Percentiles rank a stretch among this genome's conserved stretches.
Conservation (phyloP, 2,113 vertebrate genomes). For the Indicator indicator region DNA sequence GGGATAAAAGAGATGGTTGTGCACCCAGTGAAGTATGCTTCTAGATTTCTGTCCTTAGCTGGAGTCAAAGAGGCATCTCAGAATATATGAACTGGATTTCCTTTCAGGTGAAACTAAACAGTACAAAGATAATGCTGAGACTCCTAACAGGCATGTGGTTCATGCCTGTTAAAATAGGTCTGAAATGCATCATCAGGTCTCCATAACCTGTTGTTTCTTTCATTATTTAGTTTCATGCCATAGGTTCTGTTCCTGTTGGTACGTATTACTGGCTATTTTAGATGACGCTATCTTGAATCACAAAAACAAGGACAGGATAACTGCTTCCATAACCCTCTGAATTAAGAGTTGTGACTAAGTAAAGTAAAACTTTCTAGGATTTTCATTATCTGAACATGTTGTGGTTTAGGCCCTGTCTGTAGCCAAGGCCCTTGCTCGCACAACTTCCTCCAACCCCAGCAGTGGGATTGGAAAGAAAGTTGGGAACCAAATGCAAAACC, state of each 20-base stretch:
- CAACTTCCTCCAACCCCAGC: too few relatives aligned
- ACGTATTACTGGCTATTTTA: not conserved
- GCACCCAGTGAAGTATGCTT: not conserved
- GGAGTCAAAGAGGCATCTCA: not conserved
- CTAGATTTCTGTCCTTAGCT: not conserved
- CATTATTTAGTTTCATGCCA: not conserved
- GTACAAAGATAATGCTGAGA: not conserved
- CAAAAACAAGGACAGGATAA: not conserved
- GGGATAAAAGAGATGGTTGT: not conserved
- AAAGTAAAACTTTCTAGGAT: not conserved
- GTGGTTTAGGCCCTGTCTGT: too few relatives aligned
- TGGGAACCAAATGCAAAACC: too few relatives aligned
- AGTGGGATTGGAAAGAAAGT: too few relatives aligned
- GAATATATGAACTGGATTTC: not conserved
- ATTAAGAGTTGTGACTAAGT: not conserved
- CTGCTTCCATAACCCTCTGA: not conserved
- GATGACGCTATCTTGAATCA: not conserved
- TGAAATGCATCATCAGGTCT: not conserved
- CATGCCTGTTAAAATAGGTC: not conserved
- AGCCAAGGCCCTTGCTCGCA: too few relatives aligned
- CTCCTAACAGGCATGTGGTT: not conserved
- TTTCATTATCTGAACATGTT: not conserved
- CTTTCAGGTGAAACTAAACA: not conserved
- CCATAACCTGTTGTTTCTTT: not conserved
- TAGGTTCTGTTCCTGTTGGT: not conserved